phyloP scores from a whole-genome alignment of 2,888 invertebrate genomes.

The Lasioglossum zephyrum region DNA sequence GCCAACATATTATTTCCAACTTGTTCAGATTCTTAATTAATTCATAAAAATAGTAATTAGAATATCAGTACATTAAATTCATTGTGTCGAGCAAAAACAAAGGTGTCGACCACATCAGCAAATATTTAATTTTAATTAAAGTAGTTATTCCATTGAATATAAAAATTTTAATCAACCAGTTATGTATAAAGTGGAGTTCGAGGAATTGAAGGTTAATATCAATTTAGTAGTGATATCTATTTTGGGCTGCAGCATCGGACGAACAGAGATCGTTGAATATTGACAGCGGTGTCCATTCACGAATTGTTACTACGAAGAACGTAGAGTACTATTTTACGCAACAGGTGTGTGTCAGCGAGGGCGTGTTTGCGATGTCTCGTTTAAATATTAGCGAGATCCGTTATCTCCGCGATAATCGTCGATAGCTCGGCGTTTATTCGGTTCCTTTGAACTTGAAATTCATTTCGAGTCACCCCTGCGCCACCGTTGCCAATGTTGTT shows the following conservation, averaged over 20 bases:
- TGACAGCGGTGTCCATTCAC: too few relatives aligned
- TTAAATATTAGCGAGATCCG: neutral
- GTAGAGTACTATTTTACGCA: neutral
- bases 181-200: neutral
- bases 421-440: neutral
- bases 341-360: neutral
- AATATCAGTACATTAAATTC: too few relatives aligned
- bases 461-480: constrained; percentile 26
- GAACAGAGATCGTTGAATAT: neutral
- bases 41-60: too few relatives aligned
- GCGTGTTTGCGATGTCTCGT: neutral
- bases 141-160: too few relatives aligned
- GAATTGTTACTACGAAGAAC: neutral
- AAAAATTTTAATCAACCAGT: too few relatives aligned
- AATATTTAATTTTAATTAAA: too few relatives aligned
- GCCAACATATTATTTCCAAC: too few relatives aligned
- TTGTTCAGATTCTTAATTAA: too few relatives aligned
- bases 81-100: too few relatives aligned
- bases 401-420: neutral
- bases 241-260: too few relatives aligned
- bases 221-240: too few relatives aligned
- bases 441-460: constrained; percentile 11
- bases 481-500: constrained; percentile 10
- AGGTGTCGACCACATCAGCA: too few relatives aligned
- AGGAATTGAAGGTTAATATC: neutral